phyloP scores from a whole-genome alignment of 2,113 vertebrate genomes.

The Semicossyphus pulcher region DNA sequence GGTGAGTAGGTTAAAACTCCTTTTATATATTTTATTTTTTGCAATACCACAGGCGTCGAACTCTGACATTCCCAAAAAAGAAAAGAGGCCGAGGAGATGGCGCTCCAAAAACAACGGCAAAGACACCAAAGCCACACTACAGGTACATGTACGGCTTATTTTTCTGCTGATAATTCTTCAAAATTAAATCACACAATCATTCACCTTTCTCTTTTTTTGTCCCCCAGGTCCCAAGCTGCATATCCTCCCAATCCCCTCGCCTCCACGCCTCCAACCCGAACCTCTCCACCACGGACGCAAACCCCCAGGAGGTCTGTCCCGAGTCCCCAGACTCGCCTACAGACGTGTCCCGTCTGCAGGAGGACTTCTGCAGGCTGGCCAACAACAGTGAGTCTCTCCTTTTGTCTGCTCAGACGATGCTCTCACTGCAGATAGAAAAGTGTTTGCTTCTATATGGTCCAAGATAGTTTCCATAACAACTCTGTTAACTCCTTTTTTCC shows the following conservation, averaged over 20 bases:
- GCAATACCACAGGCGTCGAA: conserved; percentile 80
- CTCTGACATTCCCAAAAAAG: conserved; percentile 93
- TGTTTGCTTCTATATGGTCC: conserved; percentile 18
- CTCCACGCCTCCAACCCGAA: conserved; percentile 96
- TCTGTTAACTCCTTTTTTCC: conserved; percentile 7
- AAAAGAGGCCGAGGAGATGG: conserved; percentile 92
- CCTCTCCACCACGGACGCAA: conserved; percentile 90
- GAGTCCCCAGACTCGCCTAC: conserved; percentile 90
- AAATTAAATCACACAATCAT: neutral
- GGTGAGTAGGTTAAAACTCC: too few relatives aligned
- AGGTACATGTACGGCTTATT: conserved; percentile 79
- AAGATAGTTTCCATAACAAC: conserved; percentile 70
- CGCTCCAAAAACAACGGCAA: conserved; percentile 90
- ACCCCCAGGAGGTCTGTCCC: conserved; percentile 87
- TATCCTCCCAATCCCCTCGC: conserved; percentile 86
- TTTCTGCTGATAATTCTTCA: neutral
- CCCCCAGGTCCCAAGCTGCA: conserved; percentile 74
- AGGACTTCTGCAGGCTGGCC: conserved; percentile 93
- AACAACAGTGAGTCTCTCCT: conserved; percentile 87
- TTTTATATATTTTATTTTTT: neutral
- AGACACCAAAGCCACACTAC: conserved; percentile 85
- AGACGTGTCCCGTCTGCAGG: conserved; percentile 93
- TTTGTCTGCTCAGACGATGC: neutral
- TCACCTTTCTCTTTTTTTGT: neutral
- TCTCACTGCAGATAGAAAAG: conserved; percentile 1